Percentiles rank a stretch among this genome's conserved stretches.
These are phyloP conservation scores for Sylvilagus floridanus DNA, from an alignment of 2,797 vertebrate species.

Conservation along the genomic window DNA sequence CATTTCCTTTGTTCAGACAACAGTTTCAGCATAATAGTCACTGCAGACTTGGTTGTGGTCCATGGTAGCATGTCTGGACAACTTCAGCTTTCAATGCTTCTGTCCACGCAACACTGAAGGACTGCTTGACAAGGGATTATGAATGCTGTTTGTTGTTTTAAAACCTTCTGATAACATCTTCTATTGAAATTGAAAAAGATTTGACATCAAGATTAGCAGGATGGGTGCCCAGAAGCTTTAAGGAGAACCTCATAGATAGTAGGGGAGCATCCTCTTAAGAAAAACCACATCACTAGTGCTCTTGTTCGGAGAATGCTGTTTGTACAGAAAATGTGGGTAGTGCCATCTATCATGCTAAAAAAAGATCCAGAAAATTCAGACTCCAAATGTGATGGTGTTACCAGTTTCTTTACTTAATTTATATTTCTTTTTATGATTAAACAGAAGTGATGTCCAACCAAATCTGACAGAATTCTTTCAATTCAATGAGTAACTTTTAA, in stretches of 20 bases:
- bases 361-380: neutral
- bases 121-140: neutral
- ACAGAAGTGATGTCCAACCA: neutral
- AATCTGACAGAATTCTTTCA: neutral
- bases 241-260: neutral
- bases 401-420: neutral
- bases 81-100: neutral
- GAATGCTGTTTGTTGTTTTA: neutral
- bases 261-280: neutral
- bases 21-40: neutral
- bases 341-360: neutral
- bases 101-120: neutral
- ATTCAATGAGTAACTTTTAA: constrained; percentile 16
- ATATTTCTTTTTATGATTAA: constrained; percentile 4
- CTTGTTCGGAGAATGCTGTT: neutral
- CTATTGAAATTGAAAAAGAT: neutral
- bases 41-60: neutral
- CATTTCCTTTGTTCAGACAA: neutral
- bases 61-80: neutral
- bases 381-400: neutral
- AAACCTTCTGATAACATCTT: neutral
- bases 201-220: neutral
- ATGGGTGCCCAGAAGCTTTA: neutral
- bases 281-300: neutral
- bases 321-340: neutral